Conservation (phyloP, 2,888 invertebrate genomes). For the Corythucha ciliata region DNA sequence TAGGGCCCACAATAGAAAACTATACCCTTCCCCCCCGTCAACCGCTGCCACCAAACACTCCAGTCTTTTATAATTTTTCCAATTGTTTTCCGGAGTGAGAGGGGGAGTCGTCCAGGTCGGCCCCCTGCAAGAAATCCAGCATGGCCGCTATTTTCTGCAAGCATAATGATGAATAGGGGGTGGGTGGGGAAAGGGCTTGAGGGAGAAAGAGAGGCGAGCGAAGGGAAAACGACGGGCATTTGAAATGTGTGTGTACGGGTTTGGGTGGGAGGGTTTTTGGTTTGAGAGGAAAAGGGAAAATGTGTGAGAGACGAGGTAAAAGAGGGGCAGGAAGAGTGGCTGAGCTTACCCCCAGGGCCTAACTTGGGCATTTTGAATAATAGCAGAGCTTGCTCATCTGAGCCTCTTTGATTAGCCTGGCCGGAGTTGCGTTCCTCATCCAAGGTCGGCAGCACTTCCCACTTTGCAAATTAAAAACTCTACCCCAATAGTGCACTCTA, state of each 20-base stretch:
- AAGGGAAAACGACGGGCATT: too few relatives aligned
- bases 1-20: conserved; percentile 24
- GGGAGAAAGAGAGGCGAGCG: too few relatives aligned
- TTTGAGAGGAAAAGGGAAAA: too few relatives aligned
- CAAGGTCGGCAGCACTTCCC: not conserved
- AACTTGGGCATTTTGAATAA: conserved; percentile 29
- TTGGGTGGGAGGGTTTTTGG: too few relatives aligned
- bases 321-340: too few relatives aligned
- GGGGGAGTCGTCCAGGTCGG: conserved; percentile 12
- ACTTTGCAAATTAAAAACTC: conserved; percentile 11
- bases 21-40: conserved; percentile 20
- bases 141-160: conserved; percentile 31
- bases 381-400: conserved; percentile 22
- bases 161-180: conserved; percentile 29
- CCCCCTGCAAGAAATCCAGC: conserved; percentile 26
- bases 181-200: not conserved
- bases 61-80: conserved; percentile 30
- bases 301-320: too few relatives aligned
- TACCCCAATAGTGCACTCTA: conserved; percentile 10
- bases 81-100: conserved; percentile 27
- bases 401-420: conserved; percentile 23
- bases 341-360: too few relatives aligned
- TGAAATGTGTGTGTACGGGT: too few relatives aligned
- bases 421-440: conserved; percentile 7
- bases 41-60: conserved; percentile 13